Evolutionary conservation across 2,888 invertebrate genomes (phyloP).

Genomic region (Dasypolia templi): DNA sequence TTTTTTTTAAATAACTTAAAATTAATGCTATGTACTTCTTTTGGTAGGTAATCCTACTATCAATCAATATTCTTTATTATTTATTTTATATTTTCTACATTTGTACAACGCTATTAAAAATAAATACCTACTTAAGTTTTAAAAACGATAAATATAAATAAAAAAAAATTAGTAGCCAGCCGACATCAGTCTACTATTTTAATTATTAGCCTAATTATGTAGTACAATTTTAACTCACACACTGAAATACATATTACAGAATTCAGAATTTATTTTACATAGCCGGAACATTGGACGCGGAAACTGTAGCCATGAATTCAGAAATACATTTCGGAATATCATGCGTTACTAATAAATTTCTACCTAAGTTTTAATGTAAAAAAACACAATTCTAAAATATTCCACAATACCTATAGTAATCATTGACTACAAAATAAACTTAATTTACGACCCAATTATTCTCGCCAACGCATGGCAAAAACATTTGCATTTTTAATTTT

Average conservation of each 20-base stretch:
- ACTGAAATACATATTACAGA: too few relatives aligned
- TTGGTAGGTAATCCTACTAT: neutral
- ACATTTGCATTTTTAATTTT: conserved; percentile 32
- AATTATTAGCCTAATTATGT: neutral
- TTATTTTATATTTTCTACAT: neutral
- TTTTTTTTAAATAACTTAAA: too few relatives aligned
- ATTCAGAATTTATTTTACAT: too few relatives aligned
- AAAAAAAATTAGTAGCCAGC: neutral
- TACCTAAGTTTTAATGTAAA: neutral
- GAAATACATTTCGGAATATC: too few relatives aligned
- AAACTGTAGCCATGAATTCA: too few relatives aligned
- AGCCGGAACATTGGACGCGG: too few relatives aligned
- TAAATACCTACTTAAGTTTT: too few relatives aligned
- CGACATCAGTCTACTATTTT: neutral
- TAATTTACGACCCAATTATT: conserved; percentile 51
- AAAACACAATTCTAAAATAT: conserved; percentile 2
- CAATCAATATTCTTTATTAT: neutral
- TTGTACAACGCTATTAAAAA: too few relatives aligned
- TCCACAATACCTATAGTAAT: conserved; percentile 24
- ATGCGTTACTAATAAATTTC: neutral
- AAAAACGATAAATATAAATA: too few relatives aligned
- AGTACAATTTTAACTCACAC: neutral
- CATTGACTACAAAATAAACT: conserved; percentile 41
- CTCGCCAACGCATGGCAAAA: conserved; percentile 42
- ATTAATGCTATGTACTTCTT: neutral